Evolutionary conservation across 2,797 vertebrate species (phyloP).

Genomic region (Setipinna tenuifilis): DNA sequence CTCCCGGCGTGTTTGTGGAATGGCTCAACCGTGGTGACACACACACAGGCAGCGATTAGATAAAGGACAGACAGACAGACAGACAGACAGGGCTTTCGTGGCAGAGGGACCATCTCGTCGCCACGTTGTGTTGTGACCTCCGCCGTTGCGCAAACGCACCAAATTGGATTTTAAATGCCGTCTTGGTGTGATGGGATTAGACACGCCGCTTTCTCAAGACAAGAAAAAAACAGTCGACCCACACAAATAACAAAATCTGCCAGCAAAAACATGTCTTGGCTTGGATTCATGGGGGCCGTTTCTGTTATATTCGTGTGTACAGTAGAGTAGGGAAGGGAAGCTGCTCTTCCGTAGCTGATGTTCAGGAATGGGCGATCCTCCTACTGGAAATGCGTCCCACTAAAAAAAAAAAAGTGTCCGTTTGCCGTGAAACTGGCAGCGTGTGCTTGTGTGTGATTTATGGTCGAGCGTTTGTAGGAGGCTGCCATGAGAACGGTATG

Average conservation of each 20-base stretch:
- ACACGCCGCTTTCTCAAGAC: not conserved
- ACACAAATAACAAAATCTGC: slow-evolving; percentile 1
- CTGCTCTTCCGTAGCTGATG: not conserved
- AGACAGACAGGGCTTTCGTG: not conserved
- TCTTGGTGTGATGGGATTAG: not conserved
- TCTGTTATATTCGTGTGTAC: not conserved
- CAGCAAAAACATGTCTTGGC: not conserved
- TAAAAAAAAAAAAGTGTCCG: not conserved
- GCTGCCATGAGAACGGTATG: not conserved
- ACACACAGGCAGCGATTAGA: not conserved
- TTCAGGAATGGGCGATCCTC: not conserved
- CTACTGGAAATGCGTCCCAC: not conserved
- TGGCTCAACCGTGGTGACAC: not conserved
- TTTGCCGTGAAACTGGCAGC: not conserved
- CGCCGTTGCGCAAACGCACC: not conserved
- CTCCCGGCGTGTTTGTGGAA: not conserved
- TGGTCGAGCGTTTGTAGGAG: not conserved
- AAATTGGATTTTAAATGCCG: slow-evolving; percentile 21
- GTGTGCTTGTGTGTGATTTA: not conserved
- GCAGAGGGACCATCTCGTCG: not conserved
- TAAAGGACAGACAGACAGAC: not conserved
- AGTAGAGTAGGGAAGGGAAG: not conserved
- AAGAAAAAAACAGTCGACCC: slow-evolving; percentile 6
- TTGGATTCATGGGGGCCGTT: not conserved
- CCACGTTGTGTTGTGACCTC: not conserved